These are phyloP conservation scores for Bos javanicus DNA, from an alignment of 2,113 vertebrate genomes.

Conservation along the genomic window DNA sequence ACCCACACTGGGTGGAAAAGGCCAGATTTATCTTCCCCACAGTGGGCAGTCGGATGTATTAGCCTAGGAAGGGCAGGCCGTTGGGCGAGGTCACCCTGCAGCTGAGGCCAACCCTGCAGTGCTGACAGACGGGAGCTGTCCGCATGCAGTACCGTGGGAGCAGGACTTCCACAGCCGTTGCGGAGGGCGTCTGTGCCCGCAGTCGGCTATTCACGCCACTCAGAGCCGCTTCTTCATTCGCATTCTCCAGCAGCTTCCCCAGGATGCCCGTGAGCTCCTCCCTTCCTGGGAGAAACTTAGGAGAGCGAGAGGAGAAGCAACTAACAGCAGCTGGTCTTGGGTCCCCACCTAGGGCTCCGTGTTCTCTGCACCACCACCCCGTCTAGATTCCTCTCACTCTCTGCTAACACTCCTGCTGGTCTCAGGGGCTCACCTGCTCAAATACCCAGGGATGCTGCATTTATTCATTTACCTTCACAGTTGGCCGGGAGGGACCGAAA, in stretches of 20 bases:
- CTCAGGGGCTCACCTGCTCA: not conserved
- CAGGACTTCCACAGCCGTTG: not conserved
- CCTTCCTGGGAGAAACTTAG: not conserved
- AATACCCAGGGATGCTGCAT: not conserved
- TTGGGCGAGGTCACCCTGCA: not conserved
- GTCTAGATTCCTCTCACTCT: not conserved
- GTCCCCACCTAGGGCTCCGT: not conserved
- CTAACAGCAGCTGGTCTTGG: not conserved
- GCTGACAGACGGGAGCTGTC: not conserved
- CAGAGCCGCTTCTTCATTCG: not conserved
- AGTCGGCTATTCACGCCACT: no score
- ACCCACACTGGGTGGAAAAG: not conserved
- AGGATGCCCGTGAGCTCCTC: not conserved
- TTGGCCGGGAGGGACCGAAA: not conserved
- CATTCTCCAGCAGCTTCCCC: not conserved
- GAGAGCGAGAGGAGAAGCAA: not conserved
- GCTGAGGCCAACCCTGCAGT: not conserved
- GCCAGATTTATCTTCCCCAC: not conserved
- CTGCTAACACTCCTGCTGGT: not conserved
- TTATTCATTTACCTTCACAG: not conserved
- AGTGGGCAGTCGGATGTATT: not conserved
- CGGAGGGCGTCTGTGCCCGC: not conserved
- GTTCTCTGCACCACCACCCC: not conserved
- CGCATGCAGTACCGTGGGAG: not conserved
- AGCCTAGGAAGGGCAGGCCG: not conserved